phyloP scores from a whole-genome alignment of 2,113 vertebrate species.

The Aythya baeri region DNA sequence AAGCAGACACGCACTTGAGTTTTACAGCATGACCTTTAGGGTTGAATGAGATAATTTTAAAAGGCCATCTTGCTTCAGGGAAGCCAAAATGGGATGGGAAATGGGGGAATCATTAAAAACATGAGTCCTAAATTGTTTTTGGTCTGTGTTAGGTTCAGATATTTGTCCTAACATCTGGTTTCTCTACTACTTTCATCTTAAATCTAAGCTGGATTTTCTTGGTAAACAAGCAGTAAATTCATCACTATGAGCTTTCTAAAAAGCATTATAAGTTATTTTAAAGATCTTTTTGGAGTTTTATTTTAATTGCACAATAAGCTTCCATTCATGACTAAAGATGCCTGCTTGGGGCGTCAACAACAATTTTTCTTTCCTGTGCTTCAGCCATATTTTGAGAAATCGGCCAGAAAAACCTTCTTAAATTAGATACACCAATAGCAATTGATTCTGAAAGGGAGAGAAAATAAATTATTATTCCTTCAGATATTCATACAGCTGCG shows the following conservation, averaged over 20 bases:
- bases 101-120: conserved; percentile 14
- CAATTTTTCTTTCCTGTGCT: conserved; percentile 20
- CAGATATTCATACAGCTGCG: conserved; percentile 58
- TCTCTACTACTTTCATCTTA: conserved; percentile 73
- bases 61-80: conserved; percentile 19
- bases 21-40: conserved; percentile 21
- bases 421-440: conserved; percentile 41
- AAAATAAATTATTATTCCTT: conserved; percentile 44
- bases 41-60: conserved; percentile 43
- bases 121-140: conserved; percentile 36
- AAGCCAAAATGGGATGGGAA: neutral
- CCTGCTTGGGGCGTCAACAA: conserved; percentile 26
- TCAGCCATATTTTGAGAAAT: conserved; percentile 37
- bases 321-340: conserved; percentile 55
- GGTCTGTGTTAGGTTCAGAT: conserved; percentile 38
- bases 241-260: conserved; percentile 70
- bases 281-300: conserved; percentile 68
- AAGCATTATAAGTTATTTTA: conserved; percentile 78
- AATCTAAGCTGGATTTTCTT: conserved; percentile 67
- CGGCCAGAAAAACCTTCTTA: neutral
- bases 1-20: conserved; percentile 3
- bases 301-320: conserved; percentile 71
- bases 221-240: conserved; percentile 78
- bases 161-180: conserved; percentile 69
- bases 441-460: conserved; percentile 48